Evolutionary conservation across 2,113 vertebrate genomes (phyloP).

Genomic region (Dryoscopus gambensis): DNA sequence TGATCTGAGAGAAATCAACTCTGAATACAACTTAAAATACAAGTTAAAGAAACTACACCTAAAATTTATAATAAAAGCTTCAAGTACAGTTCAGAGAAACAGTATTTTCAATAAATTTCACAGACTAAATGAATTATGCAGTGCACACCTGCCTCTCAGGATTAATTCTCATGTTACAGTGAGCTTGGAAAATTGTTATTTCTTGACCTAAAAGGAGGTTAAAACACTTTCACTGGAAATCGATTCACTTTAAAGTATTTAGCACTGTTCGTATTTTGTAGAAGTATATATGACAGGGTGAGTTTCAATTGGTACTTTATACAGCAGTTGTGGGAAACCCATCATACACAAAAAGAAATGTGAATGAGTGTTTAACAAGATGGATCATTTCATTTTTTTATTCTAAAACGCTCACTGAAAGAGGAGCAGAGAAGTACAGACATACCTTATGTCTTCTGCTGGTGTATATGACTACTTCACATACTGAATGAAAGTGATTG

Average conservation of each 20-base stretch:
- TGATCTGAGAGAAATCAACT: constrained; percentile 19
- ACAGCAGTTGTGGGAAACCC: constrained; percentile 34
- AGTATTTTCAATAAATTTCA: constrained; percentile 49
- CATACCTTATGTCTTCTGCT: background rate
- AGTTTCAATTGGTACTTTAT: constrained; percentile 66
- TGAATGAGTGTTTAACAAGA: constrained; percentile 64
- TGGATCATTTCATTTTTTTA: constrained; percentile 37
- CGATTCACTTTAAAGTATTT: constrained; percentile 72
- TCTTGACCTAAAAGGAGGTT: constrained; percentile 74
- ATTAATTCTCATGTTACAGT: constrained; percentile 70
- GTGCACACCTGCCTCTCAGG: constrained; percentile 39
- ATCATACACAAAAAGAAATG: constrained; percentile 45
- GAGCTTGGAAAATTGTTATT: constrained; percentile 71
- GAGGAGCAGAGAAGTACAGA: background rate
- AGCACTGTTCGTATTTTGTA: constrained; percentile 70
- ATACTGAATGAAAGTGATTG: background rate
- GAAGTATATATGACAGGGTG: constrained; percentile 51
- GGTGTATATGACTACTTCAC: background rate
- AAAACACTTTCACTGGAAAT: constrained; percentile 70
- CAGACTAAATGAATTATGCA: constrained; percentile 48
- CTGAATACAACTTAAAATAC: background rate
- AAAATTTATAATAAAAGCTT: constrained; percentile 6
- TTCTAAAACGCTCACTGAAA: constrained; percentile 9
- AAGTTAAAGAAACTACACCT: constrained; percentile 1
- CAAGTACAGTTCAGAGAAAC: background rate